These are phyloP conservation scores for Holothuria scabra DNA, from an alignment of 53 echinoderm and acorn worm species.

Conservation along the genomic window DNA sequence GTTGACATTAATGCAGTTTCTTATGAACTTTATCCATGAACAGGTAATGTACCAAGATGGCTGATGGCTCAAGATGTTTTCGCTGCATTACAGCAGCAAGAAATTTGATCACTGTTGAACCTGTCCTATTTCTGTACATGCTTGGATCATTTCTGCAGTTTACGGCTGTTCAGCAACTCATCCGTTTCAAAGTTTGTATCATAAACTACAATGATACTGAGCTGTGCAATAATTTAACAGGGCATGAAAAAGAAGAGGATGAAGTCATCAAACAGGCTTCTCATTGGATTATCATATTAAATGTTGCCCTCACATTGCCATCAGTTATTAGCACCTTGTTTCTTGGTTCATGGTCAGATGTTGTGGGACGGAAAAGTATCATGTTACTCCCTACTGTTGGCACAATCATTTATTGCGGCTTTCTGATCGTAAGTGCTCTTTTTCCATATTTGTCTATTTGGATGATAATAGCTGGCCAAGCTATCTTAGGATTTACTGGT, in stretches of 20 bases:
- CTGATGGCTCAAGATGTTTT: too few species aligned
- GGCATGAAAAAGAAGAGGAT: constrained; percentile 67
- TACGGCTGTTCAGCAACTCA: constrained; percentile 80
- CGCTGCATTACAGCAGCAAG: constrained; percentile 16
- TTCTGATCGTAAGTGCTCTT: constrained; percentile 67
- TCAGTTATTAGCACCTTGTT: constrained; percentile 76
- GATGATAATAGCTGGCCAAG: constrained; percentile 79
- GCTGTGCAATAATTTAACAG: constrained; percentile 69
- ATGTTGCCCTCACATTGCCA: constrained; percentile 72
- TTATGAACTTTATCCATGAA: too few species aligned
- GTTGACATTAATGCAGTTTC: too few species aligned
- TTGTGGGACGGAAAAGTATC: constrained; percentile 73
- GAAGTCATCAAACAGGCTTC: constrained; percentile 73
- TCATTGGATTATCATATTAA: constrained; percentile 88
- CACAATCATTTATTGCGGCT: constrained; percentile 70
- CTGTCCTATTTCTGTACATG: constrained; percentile 89
- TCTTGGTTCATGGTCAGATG: constrained; percentile 92
- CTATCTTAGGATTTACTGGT: constrained; percentile 76
- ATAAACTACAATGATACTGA: constrained; percentile 77
- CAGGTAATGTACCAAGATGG: too few species aligned
- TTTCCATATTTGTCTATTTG: constrained; percentile 70
- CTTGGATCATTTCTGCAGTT: constrained; percentile 88
- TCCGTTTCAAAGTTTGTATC: constrained; percentile 80
- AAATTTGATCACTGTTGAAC: constrained; percentile 83
- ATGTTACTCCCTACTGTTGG: constrained; percentile 85